Base-by-base conservation (phyloP, 2,797 vertebrate species). In the Channa striata region DNA sequence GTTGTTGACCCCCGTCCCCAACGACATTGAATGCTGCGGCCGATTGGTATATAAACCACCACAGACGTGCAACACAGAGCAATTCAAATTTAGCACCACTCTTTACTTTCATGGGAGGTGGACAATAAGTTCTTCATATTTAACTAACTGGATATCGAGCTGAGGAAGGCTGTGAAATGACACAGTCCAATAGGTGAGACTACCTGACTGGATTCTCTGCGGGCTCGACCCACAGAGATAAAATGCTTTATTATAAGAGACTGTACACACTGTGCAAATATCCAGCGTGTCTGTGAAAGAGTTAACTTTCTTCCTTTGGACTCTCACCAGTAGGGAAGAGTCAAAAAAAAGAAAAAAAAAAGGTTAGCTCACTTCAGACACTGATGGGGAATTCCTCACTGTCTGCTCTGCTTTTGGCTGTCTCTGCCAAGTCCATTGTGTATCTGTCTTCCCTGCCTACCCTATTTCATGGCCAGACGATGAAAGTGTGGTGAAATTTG, bases 341-440 rank as follows among this genome's bases (percentile, higher is more conserved):
- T 74, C 68, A 70, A 58, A 42, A 25, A 65, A 36, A 34, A 20
- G 16, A 9, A 33, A 30, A 59, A 68, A 63, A 75, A 77, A 78
- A 91, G 89, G 89, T 92, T 86, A 85, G 59, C 72, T 74, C 68
- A 78, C 83, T 78, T 85, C 78, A 88, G 87, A 85, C 62, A 68
- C 76, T 83, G 83, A 78, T 64, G 87, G 85, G 89, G 91, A 93
- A 93, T 93, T 93, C 89, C 90, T 89, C 77, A n/a, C 85, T 82
- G 70, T 72, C 78, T 84, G 59, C 75, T 84, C 78, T 74, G 63
- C 49, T 63, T 16, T 64, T 34, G 42, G 40, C 53, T 20, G 49
- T 52, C 65, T 73, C 65, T 75, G 75, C 77, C 74, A 81, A 64
- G 69, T 83, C 74, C 72, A 82, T 84, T 83, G 78, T 84, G 74